Percentiles rank a stretch among this genome's conserved stretches.
These are phyloP conservation scores for Propithecus deckenii DNA, from an alignment of 2,797 vertebrate genomes.

Conservation along the genomic window DNA sequence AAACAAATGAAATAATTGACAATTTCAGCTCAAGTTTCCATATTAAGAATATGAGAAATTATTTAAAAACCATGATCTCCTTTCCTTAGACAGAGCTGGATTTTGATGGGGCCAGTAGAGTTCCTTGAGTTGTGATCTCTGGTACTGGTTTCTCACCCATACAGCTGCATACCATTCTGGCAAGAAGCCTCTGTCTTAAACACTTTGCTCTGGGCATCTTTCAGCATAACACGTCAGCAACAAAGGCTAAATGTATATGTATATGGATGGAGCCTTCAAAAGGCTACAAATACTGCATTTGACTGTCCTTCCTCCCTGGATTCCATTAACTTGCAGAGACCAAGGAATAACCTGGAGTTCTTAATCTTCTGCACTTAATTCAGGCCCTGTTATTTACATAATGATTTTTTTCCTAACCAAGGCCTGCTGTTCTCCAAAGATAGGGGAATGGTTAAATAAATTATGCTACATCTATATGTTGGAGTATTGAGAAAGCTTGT, in stretches of 20 bases:
- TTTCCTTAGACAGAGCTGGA: slow-evolving; percentile 41
- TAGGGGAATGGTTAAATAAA: slow-evolving; percentile 49
- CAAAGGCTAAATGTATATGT: slow-evolving; percentile 17
- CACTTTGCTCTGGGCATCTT: background rate
- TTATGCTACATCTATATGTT: background rate
- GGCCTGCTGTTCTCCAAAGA: slow-evolving; percentile 55
- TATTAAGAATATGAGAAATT: background rate
- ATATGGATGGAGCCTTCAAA: background rate
- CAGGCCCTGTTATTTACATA: slow-evolving; percentile 54
- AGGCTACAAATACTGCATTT: slow-evolving; percentile 53
- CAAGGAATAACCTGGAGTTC: slow-evolving; percentile 28
- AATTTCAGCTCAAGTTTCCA: background rate
- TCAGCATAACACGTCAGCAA: background rate
- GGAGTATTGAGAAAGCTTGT: slow-evolving; percentile 9
- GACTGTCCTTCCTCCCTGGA: slow-evolving; percentile 10
- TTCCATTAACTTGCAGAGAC: slow-evolving; percentile 54
- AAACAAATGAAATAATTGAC: background rate
- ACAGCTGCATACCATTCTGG: background rate
- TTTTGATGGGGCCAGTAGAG: background rate
- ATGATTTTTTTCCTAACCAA: slow-evolving; percentile 50
- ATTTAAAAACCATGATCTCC: background rate
- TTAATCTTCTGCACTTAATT: slow-evolving; percentile 61
- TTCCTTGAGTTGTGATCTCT: slow-evolving; percentile 2
- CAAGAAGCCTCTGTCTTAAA: background rate
- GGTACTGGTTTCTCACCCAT: background rate